Evolutionary conservation across 2,113 vertebrate species (phyloP).

Genomic region (Zeus faber): DNA sequence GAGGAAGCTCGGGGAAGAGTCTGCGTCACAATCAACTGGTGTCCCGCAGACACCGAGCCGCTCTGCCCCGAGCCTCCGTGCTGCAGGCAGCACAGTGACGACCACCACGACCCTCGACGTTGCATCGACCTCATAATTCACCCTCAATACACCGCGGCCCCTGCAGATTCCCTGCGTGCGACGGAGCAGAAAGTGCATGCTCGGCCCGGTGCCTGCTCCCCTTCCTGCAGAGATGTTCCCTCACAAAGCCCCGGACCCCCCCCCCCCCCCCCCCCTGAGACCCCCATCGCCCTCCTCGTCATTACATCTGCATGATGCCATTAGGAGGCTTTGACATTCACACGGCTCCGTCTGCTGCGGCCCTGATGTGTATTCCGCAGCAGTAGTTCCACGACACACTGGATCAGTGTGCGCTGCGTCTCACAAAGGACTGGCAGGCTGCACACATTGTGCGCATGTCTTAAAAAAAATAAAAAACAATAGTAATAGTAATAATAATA

Average conservation of each 20-base stretch:
- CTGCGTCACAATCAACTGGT: not conserved
- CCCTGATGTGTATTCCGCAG: conserved; percentile 72
- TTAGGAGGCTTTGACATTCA: conserved; percentile 77
- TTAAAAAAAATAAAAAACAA: too few species aligned
- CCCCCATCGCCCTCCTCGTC: conserved; percentile 72
- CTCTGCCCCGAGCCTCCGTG: too few species aligned
- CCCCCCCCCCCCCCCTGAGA: conserved; percentile 74
- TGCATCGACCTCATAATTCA: too few species aligned
- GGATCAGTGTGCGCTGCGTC: too few species aligned
- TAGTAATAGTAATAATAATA: too few species aligned
- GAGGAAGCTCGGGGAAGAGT: not conserved
- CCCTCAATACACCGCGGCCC: too few species aligned
- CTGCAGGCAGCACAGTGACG: too few species aligned
- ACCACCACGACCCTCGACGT: not conserved
- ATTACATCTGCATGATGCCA: conserved; percentile 70
- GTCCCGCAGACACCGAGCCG: not conserved
- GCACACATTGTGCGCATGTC: too few species aligned
- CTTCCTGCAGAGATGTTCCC: conserved; percentile 24
- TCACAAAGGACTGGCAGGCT: too few species aligned
- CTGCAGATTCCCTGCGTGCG: too few species aligned
- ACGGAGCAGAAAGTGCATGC: too few species aligned
- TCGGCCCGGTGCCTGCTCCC: too few species aligned
- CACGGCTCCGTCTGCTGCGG: conserved; percentile 67
- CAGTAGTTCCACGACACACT: conserved; percentile 28
- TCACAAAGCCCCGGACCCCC: conserved; percentile 48